Conservation (phyloP, 2,113 vertebrate species). For the Nothobranchius kuhntae region DNA sequence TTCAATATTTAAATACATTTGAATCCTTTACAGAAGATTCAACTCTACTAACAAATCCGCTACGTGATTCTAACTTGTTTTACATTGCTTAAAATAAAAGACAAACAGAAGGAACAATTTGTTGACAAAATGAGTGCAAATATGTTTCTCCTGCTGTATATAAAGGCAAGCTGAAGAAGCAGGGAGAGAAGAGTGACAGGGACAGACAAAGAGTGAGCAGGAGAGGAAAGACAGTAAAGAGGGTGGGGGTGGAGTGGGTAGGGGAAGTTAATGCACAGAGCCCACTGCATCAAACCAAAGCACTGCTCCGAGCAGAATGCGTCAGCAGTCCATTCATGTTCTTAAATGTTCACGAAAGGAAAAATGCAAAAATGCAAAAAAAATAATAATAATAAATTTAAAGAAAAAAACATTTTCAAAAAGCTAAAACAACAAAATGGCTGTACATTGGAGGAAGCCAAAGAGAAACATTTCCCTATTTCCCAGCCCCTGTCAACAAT, state of each 20-base stretch:
- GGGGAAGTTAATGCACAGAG: conserved; percentile 79
- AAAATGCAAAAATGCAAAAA: conserved; percentile 41
- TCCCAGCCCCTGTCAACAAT: conserved; percentile 38
- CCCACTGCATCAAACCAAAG: conserved; percentile 86
- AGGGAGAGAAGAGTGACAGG: conserved; percentile 31
- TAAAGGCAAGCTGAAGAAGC: conserved; percentile 6
- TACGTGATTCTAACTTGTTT: conserved; percentile 5
- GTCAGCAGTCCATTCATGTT: conserved; percentile 90
- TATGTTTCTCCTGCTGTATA: neutral
- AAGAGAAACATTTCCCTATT: conserved; percentile 31
- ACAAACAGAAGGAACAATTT: neutral
- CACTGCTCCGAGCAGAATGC: conserved; percentile 83
- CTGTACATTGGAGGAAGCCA: conserved; percentile 24
- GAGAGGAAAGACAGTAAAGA: conserved; percentile 39
- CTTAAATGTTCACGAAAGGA: conserved; percentile 76
- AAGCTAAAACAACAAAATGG: neutral
- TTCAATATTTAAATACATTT: neutral
- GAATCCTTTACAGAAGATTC: neutral
- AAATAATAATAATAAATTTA: conserved; percentile 8
- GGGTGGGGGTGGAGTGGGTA: conserved; percentile 59
- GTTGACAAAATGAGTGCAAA: neutral
- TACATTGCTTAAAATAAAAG: conserved; percentile 1
- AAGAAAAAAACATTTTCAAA: neutral
- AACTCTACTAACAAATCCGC: neutral
- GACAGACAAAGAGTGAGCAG: conserved; percentile 35